phyloP scores from a whole-genome alignment of 2,797 vertebrate species.

The Petrocephalus schoutedeni region DNA sequence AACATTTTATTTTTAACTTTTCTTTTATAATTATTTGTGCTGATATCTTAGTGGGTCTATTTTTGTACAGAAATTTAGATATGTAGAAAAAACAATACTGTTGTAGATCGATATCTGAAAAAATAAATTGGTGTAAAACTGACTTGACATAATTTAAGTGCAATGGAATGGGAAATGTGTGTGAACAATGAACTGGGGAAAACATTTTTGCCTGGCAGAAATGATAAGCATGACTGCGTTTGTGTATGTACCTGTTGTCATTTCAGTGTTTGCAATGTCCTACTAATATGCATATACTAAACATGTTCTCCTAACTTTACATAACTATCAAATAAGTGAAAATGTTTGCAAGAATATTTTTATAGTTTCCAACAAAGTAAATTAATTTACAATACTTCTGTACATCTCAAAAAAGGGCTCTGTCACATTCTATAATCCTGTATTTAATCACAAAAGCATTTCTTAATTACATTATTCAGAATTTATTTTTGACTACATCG shows the following conservation, averaged over 20 bases:
- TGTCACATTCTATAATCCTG: slow-evolving; percentile 8
- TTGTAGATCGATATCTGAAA: not conserved
- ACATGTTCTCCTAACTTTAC: not conserved
- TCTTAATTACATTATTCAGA: slow-evolving; percentile 29
- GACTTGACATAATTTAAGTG: not conserved
- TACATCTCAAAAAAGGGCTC: slow-evolving; percentile 50
- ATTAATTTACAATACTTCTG: slow-evolving; percentile 54
- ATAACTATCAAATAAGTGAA: not conserved
- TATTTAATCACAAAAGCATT: slow-evolving; percentile 31
- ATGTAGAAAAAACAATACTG: not conserved
- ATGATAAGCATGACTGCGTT: not conserved
- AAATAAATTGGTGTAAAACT: not conserved
- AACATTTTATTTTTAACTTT: not conserved
- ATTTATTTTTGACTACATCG: slow-evolving; percentile 39
- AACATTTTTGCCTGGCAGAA: not conserved
- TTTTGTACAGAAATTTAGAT: not conserved
- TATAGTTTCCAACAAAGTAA: slow-evolving; percentile 50
- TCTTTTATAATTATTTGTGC: not conserved
- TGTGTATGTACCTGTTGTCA: not conserved
- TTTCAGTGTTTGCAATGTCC: not conserved
- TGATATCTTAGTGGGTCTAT: not conserved
- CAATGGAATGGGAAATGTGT: not conserved
- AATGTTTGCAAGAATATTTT: slow-evolving; percentile 1
- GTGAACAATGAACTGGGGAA: not conserved
- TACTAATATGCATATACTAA: not conserved